Evolutionary conservation across 1,140 invertebrate species (phyloP), one percentile per base, ranked within the genome.

Genomic region (Hyles vespertilio): DNA sequence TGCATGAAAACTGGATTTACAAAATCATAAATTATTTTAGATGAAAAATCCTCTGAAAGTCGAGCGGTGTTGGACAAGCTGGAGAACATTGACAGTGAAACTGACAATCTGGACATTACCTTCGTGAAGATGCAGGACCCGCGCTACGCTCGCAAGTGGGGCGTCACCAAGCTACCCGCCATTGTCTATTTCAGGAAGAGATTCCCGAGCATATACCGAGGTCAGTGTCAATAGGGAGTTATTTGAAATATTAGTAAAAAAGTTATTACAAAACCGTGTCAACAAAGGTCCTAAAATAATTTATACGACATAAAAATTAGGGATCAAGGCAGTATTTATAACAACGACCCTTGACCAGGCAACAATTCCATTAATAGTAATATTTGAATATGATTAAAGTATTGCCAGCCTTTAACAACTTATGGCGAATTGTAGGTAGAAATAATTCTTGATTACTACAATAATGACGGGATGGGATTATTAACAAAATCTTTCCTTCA

Each of bases 71-170:
- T 96, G 64, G 93, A 95, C 67, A 96, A 95, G 76, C 78, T 98
- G 45, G 97, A 98, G 84, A 96, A 95, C 50, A 98, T 98, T 63
- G 97, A 98, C 74, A 95, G 94, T 64, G 96, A 98, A 89, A 97
- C 96, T 0, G 97, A 98, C 73, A 96, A 97, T 89, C 91, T 98
- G 71, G 96, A 98, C 70, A 98, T 98, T 52, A 97, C 96, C 3
- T 97, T 98, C 87, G 96, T 98, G 0, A 98, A 98, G 89, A 98
- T 98, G 93, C 93, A 94, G 32, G 97, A 98, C 84, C 91, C 95
- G 1, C 91, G 96, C 50, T 98, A 98, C 82, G 97, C 97, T 7
- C 91, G 96, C 51, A 98, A 98, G 87, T 98, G 96, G 94, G 97
- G 97, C n/a, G 96, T 98, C 6, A 96, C 94, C 3, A 96, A 96